Evolutionary conservation across 1,140 invertebrate genomes (phyloP).

Genomic region (Leguminivora glycinivorella): DNA sequence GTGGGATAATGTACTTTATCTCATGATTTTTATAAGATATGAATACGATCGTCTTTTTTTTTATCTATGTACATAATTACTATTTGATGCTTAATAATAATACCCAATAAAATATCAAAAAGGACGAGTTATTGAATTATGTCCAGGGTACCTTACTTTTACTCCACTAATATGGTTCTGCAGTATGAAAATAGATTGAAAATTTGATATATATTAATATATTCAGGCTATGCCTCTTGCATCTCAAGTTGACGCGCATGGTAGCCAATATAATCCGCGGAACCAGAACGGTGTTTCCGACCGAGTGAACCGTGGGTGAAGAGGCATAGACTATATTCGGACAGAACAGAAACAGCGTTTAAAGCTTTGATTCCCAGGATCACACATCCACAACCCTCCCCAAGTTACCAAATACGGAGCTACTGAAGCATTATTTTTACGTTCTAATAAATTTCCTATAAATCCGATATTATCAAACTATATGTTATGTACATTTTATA

Average conservation of each 20-base stretch:
- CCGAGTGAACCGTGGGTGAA: constrained; percentile 34
- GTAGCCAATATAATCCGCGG: neutral
- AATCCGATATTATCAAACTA: constrained; percentile 76
- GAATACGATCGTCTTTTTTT: too few species aligned
- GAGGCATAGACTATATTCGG: constrained; percentile 53
- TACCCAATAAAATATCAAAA: too few species aligned
- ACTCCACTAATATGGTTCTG: too few species aligned
- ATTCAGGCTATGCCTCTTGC: constrained; percentile 55
- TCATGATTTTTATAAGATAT: too few species aligned
- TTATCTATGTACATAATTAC: too few species aligned
- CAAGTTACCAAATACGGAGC: constrained; percentile 55
- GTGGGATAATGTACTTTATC: too few species aligned
- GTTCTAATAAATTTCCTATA: constrained; percentile 76
- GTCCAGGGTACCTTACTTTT: too few species aligned
- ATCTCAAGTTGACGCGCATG: neutral
- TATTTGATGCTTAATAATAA: too few species aligned
- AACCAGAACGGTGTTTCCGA: neutral
- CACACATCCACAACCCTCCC: constrained; percentile 69
- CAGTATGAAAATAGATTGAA: constrained; percentile 74
- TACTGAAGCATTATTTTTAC: constrained; percentile 64
- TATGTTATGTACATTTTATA: constrained; percentile 79
- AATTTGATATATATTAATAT: constrained; percentile 58
- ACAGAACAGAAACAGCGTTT: constrained; percentile 67
- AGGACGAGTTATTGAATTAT: too few species aligned
- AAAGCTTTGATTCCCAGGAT: constrained; percentile 78